Conservation (phyloP, 2,797 vertebrate species). For the Fringilla coelebs region DNA sequence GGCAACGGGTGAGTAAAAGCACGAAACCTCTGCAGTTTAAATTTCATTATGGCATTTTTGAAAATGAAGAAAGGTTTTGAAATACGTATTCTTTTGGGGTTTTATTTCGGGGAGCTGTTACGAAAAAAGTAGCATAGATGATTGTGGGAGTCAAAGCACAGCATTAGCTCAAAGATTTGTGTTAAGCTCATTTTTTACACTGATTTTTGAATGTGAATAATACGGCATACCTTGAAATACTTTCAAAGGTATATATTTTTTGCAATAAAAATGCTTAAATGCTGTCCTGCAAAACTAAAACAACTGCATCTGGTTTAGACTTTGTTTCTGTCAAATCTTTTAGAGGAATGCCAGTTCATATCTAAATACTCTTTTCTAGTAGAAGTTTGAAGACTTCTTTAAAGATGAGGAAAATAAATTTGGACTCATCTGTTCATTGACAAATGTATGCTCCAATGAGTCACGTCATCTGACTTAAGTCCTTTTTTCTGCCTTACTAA, state of each 20-base stretch:
- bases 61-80: not conserved
- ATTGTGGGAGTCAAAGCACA: not conserved
- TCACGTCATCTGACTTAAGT: conserved; percentile 62
- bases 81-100: not conserved
- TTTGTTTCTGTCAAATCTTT: not conserved
- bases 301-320: not conserved
- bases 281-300: not conserved
- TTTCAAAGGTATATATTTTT: not conserved
- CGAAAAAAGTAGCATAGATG: not conserved
- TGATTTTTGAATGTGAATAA: not conserved
- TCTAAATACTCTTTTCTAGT: not conserved
- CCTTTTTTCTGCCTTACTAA: conserved; percentile 57
- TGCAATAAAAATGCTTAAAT: not conserved
- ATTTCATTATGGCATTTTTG: not conserved
- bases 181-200: not conserved
- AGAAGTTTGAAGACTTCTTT: conserved; percentile 40
- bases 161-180: not conserved
- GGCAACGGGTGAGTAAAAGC: not conserved
- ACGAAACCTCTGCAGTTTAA: not conserved
- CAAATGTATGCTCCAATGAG: conserved; percentile 40
- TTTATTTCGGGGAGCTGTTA: not conserved
- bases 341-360: not conserved
- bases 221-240: not conserved
- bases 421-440: conserved; percentile 53
- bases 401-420: conserved; percentile 17